These are phyloP conservation scores for Bradysia coprophila DNA, from an alignment of 1,140 invertebrate species.

Conservation along the genomic window DNA sequence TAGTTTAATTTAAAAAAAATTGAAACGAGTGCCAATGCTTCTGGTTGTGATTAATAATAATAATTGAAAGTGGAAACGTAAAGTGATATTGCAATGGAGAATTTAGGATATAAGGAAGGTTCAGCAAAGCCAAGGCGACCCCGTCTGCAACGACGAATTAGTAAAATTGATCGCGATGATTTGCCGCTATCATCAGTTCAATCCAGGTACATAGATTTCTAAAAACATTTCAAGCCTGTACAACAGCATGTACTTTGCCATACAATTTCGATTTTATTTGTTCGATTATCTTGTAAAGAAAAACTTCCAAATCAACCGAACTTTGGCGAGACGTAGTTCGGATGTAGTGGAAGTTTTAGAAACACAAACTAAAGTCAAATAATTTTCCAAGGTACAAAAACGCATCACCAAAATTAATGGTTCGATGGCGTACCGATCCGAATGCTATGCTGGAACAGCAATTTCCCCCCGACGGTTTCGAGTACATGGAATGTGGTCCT, in stretches of 20 bases:
- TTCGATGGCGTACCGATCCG: slow-evolving; percentile 28
- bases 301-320: too few relatives aligned
- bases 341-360: too few relatives aligned
- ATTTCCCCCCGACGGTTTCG: slow-evolving; percentile 33
- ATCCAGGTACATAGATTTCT: not conserved
- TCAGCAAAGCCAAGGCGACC: not conserved
- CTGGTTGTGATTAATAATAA: too few relatives aligned
- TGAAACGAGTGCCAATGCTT: too few relatives aligned
- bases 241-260: too few relatives aligned
- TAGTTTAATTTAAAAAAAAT: too few relatives aligned
- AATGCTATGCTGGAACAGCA: slow-evolving; percentile 40
- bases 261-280: too few relatives aligned
- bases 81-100: slow-evolving; percentile 4
- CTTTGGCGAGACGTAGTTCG: too few relatives aligned
- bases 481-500: slow-evolving; percentile 51
- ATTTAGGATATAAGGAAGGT: slow-evolving; percentile 4
- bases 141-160: not conserved
- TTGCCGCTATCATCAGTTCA: slow-evolving; percentile 1
- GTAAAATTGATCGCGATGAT: not conserved
- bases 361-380: too few relatives aligned
- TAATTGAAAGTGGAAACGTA: too few relatives aligned
- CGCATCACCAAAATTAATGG: slow-evolving; percentile 23
- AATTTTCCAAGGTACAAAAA: slow-evolving; percentile 25
- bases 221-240: not conserved
- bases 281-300: too few relatives aligned